Percentiles rank a stretch among this genome's conserved stretches.
These are phyloP conservation scores for Drosophila pseudotalamancana DNA, from an alignment of 2,888 invertebrate genomes.

Conservation along the genomic window DNA sequence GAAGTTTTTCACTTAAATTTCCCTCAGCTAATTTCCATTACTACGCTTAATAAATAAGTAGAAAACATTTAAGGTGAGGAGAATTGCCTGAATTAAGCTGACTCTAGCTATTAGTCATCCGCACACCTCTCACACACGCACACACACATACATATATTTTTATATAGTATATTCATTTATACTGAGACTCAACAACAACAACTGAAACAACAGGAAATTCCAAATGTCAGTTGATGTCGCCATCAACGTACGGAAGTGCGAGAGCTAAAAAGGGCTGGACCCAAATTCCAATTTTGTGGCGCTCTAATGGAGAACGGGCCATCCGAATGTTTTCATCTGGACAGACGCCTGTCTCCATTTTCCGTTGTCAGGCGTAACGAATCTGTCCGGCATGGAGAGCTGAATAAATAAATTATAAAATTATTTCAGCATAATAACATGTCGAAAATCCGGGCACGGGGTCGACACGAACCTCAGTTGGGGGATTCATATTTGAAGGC, in stretches of 20 bases:
- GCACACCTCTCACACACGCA: not conserved
- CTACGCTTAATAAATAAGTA: not conserved
- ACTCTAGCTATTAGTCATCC: slow-evolving; percentile 27
- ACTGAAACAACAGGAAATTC: slow-evolving; percentile 58
- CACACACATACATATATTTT: not conserved
- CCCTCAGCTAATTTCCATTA: not conserved
- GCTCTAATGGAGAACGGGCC: slow-evolving; percentile 10
- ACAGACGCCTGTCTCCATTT: slow-evolving; percentile 33
- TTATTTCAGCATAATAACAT: slow-evolving; percentile 84
- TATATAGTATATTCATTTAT: slow-evolving; percentile 10
- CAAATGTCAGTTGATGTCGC: slow-evolving; percentile 64
- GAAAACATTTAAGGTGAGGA: not conserved
- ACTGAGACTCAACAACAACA: not conserved
- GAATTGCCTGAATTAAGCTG: not conserved
- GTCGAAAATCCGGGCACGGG: slow-evolving; percentile 66
- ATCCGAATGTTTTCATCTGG: slow-evolving; percentile 26
- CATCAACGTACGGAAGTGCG: slow-evolving; percentile 58
- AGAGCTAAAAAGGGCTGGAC: slow-evolving; percentile 42
- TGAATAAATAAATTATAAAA: slow-evolving; percentile 84
- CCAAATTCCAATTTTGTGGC: slow-evolving; percentile 11
- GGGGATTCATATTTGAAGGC: slow-evolving; percentile 11
- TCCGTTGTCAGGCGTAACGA: slow-evolving; percentile 65
- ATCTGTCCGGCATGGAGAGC: slow-evolving; percentile 30
- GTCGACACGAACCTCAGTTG: slow-evolving; percentile 12
- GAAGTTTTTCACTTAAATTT: not conserved